These are phyloP conservation scores for Cryptotermes secundus DNA, from an alignment of 1,140 invertebrate species.

Conservation along the genomic window DNA sequence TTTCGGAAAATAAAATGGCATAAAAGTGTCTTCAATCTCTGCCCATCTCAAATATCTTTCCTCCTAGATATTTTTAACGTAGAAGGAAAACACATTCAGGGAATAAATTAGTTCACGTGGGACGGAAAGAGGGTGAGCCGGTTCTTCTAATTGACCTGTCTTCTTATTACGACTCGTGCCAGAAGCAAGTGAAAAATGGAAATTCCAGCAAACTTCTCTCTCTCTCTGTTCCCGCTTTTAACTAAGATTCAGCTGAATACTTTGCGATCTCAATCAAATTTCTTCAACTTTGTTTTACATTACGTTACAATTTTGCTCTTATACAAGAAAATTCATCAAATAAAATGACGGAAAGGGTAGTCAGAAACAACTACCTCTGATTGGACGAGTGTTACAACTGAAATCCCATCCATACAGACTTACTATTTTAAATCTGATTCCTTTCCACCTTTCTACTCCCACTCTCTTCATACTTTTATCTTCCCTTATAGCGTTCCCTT, in stretches of 20 bases:
- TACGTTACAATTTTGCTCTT: background rate
- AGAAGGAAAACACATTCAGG: background rate
- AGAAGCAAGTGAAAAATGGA: background rate
- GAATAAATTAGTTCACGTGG: background rate
- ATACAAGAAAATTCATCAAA: background rate
- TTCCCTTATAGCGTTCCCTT: background rate
- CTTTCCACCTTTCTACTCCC: background rate
- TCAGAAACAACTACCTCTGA: background rate
- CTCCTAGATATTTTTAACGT: background rate
- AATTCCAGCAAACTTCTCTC: background rate
- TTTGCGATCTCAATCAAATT: conserved; percentile 12
- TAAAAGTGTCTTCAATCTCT: background rate
- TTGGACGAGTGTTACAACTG: background rate
- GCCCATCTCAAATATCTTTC: background rate
- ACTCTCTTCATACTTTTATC: background rate
- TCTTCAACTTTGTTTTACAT: conserved; percentile 5
- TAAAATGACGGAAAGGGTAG: background rate
- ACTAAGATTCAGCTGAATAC: background rate
- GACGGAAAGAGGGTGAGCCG: background rate
- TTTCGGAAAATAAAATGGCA: background rate
- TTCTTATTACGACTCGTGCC: background rate
- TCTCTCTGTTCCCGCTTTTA: background rate
- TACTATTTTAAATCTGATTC: background rate
- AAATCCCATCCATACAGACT: background rate
- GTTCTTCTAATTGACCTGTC: conserved; percentile 10